phyloP scores from a whole-genome alignment of 2,797 vertebrate species.

The Danio jaintianensis region DNA sequence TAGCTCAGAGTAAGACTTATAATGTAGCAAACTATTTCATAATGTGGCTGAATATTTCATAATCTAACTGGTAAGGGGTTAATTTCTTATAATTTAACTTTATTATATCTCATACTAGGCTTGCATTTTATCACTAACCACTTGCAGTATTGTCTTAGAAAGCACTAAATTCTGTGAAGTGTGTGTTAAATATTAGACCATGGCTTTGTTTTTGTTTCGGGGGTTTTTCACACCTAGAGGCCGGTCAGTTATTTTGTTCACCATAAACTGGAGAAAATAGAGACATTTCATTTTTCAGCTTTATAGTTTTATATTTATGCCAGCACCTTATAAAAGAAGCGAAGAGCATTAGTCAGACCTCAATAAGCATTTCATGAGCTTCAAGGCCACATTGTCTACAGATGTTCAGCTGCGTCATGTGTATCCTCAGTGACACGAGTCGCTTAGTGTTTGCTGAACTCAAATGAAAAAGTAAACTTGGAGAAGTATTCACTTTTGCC shows the following conservation, averaged over 20 bases:
- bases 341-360: slow-evolving; percentile 6
- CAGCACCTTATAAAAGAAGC: slow-evolving; percentile 21
- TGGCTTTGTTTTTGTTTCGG: neutral
- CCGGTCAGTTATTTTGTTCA: neutral
- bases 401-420: slow-evolving; percentile 2
- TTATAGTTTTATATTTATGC: neutral
- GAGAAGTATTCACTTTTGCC: slow-evolving; percentile 27
- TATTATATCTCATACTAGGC: neutral
- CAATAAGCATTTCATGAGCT: slow-evolving; percentile 3
- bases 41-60: too few relatives aligned
- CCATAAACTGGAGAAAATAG: neutral
- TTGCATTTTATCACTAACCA: neutral
- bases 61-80: too few relatives aligned
- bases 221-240: neutral
- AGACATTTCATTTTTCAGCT: neutral
- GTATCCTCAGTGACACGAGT: neutral
- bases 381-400: slow-evolving; percentile 23
- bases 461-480: slow-evolving; percentile 22
- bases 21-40: too few relatives aligned
- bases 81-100: too few relatives aligned
- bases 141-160: neutral
- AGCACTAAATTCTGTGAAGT: neutral
- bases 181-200: neutral
- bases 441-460: neutral
- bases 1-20: too few relatives aligned